Evolutionary conservation across 2,113 vertebrate genomes (phyloP).

Genomic region (Scatophagus argus): DNA sequence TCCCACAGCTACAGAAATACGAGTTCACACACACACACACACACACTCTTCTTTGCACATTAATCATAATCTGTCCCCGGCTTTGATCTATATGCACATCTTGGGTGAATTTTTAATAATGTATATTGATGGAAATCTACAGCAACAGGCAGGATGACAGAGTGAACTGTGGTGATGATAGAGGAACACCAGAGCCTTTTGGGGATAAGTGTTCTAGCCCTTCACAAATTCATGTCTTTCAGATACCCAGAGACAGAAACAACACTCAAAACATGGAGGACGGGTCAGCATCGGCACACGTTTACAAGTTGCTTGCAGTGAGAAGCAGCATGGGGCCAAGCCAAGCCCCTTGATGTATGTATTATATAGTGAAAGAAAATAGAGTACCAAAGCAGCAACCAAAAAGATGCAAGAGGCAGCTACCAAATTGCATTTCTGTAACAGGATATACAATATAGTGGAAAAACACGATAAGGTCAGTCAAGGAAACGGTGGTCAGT

Average conservation of each 20-base stretch:
- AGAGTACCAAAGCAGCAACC: background rate
- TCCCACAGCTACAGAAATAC: too few species aligned
- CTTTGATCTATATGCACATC: conserved; percentile 4
- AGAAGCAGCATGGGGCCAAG: background rate
- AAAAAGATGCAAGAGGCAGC: background rate
- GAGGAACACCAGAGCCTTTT: conserved; percentile 65
- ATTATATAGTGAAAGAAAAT: background rate
- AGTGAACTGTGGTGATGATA: conserved; percentile 20
- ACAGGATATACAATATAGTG: background rate
- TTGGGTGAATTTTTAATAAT: conserved; percentile 17
- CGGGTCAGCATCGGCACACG: background rate
- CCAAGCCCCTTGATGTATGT: background rate
- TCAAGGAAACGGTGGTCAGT: too few species aligned
- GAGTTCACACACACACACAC: too few species aligned
- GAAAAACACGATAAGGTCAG: too few species aligned
- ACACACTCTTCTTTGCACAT: background rate
- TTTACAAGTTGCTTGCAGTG: background rate
- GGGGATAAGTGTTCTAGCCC: conserved; percentile 73
- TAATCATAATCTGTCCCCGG: conserved; percentile 6
- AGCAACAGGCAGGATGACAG: conserved; percentile 8
- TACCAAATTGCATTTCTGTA: background rate
- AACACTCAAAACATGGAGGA: conserved; percentile 1
- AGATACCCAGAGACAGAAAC: background rate
- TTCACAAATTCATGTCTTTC: conserved; percentile 72
- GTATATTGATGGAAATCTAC: background rate